Evolutionary conservation across 2,888 invertebrate species (phyloP), one percentile per base, ranked within the genome.

Genomic region (Nomada goodeniana): DNA sequence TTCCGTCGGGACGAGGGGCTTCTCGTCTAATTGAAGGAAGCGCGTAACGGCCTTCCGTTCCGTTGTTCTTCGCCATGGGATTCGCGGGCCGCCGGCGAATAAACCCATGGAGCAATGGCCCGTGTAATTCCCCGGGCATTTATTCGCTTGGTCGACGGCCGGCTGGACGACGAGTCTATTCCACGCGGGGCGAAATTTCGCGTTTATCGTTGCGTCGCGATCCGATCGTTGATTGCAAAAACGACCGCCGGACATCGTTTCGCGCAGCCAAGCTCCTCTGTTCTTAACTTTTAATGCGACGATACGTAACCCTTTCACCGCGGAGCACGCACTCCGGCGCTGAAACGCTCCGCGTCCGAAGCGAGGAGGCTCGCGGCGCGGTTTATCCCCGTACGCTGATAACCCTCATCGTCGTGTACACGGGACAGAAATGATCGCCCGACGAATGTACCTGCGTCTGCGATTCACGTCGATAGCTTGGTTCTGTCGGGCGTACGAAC

Each of bases 111-210:
- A 71, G 82, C 83, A 87, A 87, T 89, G 86, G 76, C n/a, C 88
- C 89, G 88, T 89, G 89, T 89, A 89, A 89, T 89, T 81, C 77
- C 77, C 69, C 53, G 72, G 74, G 79, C 78, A 85, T 88, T 87
- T 87, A 87, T 81, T 85, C 86, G 86, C 65, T 78, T 85, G 75
- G 81, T 65, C 80, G 87, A 85, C 67, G 87, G 76, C 73, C 23
- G 78, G 2, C 36, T 23, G 20, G 74, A 13, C 76, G 2, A 55
- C 78, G 26, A 71, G 63, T 83, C 85, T 78, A 76, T 85, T 61
- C 52, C 71, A 59, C 36, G 20, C 63, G 59, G 65, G 70, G 64
- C 64, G 55, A 47, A 63, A 84, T 83, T 74, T 73, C 61, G 26
- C 55, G 61, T 44, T 64, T 84, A 78, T 86, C 81, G 75, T 63